phyloP scores from a whole-genome alignment of 2,888 invertebrate species.

The Phortica magna region DNA sequence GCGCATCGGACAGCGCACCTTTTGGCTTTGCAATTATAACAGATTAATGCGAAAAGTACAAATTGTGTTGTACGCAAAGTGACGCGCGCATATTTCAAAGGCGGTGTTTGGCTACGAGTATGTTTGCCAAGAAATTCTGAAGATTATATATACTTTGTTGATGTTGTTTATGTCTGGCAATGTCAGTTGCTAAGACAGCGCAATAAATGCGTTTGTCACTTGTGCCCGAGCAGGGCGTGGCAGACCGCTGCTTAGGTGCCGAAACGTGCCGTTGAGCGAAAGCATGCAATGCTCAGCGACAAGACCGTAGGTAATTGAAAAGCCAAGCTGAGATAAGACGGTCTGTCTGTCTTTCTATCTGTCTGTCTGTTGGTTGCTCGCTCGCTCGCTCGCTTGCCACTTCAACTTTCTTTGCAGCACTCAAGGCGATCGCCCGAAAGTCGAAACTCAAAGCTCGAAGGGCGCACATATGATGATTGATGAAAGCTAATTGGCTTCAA shows the following conservation, averaged over 20 bases:
- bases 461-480: constrained; percentile 59
- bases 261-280: neutral
- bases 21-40: neutral
- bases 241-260: neutral
- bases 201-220: constrained; percentile 24
- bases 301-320: neutral
- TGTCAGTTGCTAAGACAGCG: constrained; percentile 8
- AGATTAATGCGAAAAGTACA: constrained; percentile 13
- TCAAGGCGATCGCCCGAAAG: neutral
- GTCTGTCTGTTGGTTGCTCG: neutral
- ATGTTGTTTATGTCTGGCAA: neutral
- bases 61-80: constrained; percentile 7
- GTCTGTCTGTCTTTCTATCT: neutral
- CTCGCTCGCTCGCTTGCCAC: neutral
- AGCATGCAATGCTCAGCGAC: neutral
- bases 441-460: neutral
- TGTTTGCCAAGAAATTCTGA: too few species aligned
- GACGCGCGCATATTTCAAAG: constrained; percentile 11
- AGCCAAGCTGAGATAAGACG: neutral
- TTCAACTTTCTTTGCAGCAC: constrained; percentile 7
- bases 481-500: constrained; percentile 69
- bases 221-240: neutral
- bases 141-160: neutral
- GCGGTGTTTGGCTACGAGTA: neutral
- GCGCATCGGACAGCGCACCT: neutral